Conservation (phyloP, 2,113 vertebrate species). For the Clinocottus analis region DNA sequence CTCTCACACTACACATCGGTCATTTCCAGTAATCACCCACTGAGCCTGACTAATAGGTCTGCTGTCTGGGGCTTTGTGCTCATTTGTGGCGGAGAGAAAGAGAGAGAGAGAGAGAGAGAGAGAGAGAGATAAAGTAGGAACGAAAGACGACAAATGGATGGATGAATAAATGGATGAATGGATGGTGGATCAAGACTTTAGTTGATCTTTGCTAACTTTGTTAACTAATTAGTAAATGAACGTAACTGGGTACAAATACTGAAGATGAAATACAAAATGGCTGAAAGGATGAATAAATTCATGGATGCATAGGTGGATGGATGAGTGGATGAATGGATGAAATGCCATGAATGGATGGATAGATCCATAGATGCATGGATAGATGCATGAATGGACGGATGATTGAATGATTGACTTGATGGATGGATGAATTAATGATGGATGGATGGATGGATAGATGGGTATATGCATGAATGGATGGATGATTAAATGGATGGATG, state of each 20-base stretch:
- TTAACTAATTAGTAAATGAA: not conserved
- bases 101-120: not conserved
- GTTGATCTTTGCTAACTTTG: too few relatives aligned
- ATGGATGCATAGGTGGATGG: not conserved
- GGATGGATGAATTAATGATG: not conserved
- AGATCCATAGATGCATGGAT: not conserved
- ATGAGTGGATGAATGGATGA: not conserved
- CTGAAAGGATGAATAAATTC: too few relatives aligned
- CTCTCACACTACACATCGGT: constrained; percentile 9
- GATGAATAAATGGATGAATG: not conserved
- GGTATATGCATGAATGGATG: not conserved
- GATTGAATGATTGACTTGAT: too few relatives aligned
- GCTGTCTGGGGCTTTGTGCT: constrained; percentile 14
- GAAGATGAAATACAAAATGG: too few relatives aligned
- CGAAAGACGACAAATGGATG: not conserved
- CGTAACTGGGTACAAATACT: too few relatives aligned
- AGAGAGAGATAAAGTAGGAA: not conserved
- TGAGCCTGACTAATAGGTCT: constrained; percentile 15
- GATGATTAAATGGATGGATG: not conserved
- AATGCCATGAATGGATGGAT: too few relatives aligned
- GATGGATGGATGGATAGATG: not conserved
- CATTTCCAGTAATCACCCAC: constrained; percentile 33
- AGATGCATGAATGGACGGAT: not conserved
- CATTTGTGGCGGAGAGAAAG: not conserved
- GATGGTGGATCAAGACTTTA: not conserved